Base-by-base conservation (phyloP, 2,797 vertebrate species). In the Pelobates cultripes region DNA sequence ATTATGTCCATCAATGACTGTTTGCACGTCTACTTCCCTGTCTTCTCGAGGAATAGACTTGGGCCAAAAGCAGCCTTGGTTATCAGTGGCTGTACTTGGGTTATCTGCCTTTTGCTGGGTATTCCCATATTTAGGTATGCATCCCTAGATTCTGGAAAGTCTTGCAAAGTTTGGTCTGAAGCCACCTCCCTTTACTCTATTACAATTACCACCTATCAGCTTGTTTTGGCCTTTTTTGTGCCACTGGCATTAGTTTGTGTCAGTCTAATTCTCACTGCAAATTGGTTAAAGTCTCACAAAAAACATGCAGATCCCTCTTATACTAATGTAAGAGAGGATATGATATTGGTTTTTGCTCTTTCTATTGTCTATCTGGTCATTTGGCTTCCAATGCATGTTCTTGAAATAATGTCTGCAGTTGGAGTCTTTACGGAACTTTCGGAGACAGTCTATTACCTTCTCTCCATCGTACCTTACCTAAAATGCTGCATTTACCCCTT, bases 401-500 rank as follows among this genome's bases (percentile, higher is more conserved):
- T 84, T 0, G 82, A 84, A 63, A 71, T 79, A 0, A 17, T 79
- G 13, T 70, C 57, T 3, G 57, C n/a, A 15, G 15, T 9, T 7
- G 9, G 10, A 12, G 43, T 9, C 0, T 3, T 70, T 8, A 1
- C 13, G 2, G 40, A 28, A 3, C 42, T 75, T 6, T 55, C 47
- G 40, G 44, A 43, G 12, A 55, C 2, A 0, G 43, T 5, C 17
- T 84, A 84, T 40, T 79, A 79, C 13, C 4, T 70, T 17, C 40
- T 83, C 57, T 64, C 66, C 72, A 61, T 84, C n/a, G 42, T 84
- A 40, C 77, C 82, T 45, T 84, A 84, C 61, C 7, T 79, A 44
- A 84, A 84, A 71, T 79, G 72, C 43, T 84, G 72, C 6, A 7
- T 84, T 67, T 84, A 84, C 28, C 82, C 82, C 3, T 4, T 79